These are phyloP conservation scores for Oxyteleia sp. DNA, from an alignment of 2,888 invertebrate genomes.

Conservation along the genomic window DNA sequence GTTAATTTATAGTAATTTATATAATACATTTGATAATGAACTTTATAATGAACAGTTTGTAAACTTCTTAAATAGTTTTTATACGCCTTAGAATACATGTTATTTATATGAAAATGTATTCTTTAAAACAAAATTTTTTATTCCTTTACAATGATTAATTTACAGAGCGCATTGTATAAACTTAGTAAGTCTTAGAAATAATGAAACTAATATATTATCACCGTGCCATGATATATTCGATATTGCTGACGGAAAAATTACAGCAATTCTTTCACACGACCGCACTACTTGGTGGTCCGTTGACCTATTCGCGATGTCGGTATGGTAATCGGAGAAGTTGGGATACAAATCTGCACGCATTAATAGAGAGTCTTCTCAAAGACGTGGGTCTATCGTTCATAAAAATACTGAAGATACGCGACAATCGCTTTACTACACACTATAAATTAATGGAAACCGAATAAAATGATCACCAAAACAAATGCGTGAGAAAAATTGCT, in stretches of 20 bases:
- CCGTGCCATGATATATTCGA: constrained; percentile 84
- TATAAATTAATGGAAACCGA: constrained; percentile 42
- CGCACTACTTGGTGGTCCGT: constrained; percentile 83
- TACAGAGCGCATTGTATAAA: constrained; percentile 43
- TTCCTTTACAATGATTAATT: constrained; percentile 29
- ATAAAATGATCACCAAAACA: constrained; percentile 36
- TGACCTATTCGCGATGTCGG: constrained; percentile 71
- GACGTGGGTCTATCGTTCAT: constrained; percentile 70
- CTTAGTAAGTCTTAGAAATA: constrained; percentile 49
- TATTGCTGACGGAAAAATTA: constrained; percentile 86
- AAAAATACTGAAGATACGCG: constrained; percentile 59
- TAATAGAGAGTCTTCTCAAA: constrained; percentile 81
- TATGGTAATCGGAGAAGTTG: constrained; percentile 85
- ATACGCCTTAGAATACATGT: too few species aligned
- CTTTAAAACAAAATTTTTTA: not conserved
- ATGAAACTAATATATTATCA: constrained; percentile 83
- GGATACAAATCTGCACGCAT: constrained; percentile 86
- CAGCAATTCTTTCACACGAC: constrained; percentile 84
- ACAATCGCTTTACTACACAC: constrained; percentile 38
- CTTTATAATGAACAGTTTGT: too few species aligned
- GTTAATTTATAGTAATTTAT: too few species aligned
- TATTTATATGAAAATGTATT: not conserved
- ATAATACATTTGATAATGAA: too few species aligned
- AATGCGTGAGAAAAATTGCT: constrained; percentile 27
- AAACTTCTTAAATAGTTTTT: too few species aligned